Percentiles rank a stretch among this genome's conserved stretches.
These are phyloP conservation scores for Bombyx mandarina DNA, from an alignment of 1,140 invertebrate species.

Conservation along the genomic window DNA sequence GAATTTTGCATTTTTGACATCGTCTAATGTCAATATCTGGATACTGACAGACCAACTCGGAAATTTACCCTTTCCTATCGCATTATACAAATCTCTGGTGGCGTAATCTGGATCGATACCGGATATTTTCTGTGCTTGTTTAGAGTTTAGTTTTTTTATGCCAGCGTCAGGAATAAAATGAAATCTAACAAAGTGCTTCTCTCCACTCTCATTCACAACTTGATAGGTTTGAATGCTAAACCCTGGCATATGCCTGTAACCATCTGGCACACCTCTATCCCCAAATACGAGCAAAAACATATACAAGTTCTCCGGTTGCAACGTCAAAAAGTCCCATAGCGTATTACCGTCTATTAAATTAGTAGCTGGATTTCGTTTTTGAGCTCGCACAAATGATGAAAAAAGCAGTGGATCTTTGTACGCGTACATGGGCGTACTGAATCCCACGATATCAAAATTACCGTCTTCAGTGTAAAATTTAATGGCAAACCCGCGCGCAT, in stretches of 20 bases:
- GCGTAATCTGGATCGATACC: conserved; percentile 80
- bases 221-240: conserved; percentile 79
- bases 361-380: conserved; percentile 79
- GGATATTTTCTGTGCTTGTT: conserved; percentile 72
- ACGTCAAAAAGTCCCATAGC: conserved; percentile 91
- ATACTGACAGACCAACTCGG: conserved; percentile 77
- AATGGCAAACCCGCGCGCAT: conserved; percentile 78
- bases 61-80: conserved; percentile 76
- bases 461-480: conserved; percentile 83
- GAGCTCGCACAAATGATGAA: conserved; percentile 72
- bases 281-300: conserved; percentile 71
- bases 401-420: conserved; percentile 78
- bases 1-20: conserved; percentile 60
- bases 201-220: conserved; percentile 73
- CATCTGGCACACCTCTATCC: conserved; percentile 89
- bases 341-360: conserved; percentile 82
- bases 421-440: conserved; percentile 82
- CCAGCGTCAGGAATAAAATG: conserved; percentile 78
- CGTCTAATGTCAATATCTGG: conserved; percentile 63
- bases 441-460: conserved; percentile 81
- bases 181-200: conserved; percentile 79
- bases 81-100: conserved; percentile 80
- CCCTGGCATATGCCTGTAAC: conserved; percentile 79
- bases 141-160: conserved; percentile 73
- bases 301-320: conserved; percentile 86